These are phyloP conservation scores for Theretra japonica DNA, from an alignment of 2,888 invertebrate species.

Conservation along the genomic window DNA sequence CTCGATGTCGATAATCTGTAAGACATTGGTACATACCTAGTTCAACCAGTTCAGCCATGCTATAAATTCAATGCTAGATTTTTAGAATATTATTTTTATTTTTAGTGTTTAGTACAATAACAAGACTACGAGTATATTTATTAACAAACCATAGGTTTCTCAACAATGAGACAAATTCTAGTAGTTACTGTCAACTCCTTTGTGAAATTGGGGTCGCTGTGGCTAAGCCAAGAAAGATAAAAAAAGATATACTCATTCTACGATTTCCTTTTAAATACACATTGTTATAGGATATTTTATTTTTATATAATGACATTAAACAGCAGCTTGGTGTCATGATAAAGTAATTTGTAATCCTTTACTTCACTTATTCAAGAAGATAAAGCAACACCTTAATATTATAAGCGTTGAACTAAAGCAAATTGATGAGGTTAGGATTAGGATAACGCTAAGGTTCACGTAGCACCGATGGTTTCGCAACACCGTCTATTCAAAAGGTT, in stretches of 20 bases:
- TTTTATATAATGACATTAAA: not conserved
- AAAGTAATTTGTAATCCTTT: not conserved
- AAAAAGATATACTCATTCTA: not conserved
- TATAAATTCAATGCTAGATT: no score
- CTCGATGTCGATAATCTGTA: no score
- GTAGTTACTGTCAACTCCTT: not conserved
- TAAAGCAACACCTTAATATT: no score
- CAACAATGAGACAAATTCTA: not conserved
- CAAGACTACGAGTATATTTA: not conserved
- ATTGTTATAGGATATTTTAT: not conserved
- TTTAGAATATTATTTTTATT: no score
- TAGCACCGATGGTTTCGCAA: no score
- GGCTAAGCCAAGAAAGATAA: slow-evolving; percentile 10
- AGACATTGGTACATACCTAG: no score
- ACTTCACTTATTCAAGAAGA: no score
- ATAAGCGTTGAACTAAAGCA: no score
- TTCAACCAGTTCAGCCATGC: no score
- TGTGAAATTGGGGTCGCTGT: not conserved
- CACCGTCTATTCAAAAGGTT: no score
- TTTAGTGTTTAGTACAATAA: not conserved
- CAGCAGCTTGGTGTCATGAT: not conserved
- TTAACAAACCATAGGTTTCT: not conserved
- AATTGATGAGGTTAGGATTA: no score
- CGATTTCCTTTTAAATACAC: not conserved
- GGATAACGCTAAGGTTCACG: no score